Evolutionary conservation across 2,113 vertebrate genomes (phyloP), one percentile per base, ranked within the genome.

Genomic region (Irena cyanogastra): DNA sequence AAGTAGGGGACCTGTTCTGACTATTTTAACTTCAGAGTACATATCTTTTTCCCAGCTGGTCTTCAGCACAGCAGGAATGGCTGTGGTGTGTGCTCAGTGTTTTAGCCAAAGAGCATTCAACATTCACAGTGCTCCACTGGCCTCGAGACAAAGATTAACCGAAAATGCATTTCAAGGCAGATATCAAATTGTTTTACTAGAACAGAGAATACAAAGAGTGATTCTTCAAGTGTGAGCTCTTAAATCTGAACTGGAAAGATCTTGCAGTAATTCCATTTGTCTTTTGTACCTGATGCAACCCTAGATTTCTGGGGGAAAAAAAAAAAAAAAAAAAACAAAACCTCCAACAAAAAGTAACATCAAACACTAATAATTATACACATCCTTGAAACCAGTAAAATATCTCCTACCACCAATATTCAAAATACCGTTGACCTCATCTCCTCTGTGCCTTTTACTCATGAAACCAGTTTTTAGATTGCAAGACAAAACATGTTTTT

Each of bases 21-120:
- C 64, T 92, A 88, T 94, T 95, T 95, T 94, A 95, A 96, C 93
- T 93, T 94, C 87, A 87, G 82, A 74, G 47, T 80, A 83, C 4
- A 4, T 80, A 90, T 84, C 78, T 89, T 92, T 92, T 65, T 61
- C 93, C 60, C 96, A 95, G 96, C 95, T 92, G 83, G 93, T 94
- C 88, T 92, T 42, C 88, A 61, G 53, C 86, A 41, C 90, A 75
- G 78, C 68, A 89, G 60, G 90, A 49, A 86, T 17, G 35, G 42
- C 63, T 94, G 4, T 4, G 44, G 87, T 95, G 91, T 70, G 60
- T 87, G 63, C 27, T 77, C 47, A 82, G 72, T 87, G 80, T 85
- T 97, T 96, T 77, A 90, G 87, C 91, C 71, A 96, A 94, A 93
- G 72, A 78, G 26, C 3, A 0, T 41, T 94, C 72, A 91, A 85